A percentile compares a stretch with the other conserved stretches of the same genome.
Evolutionary conservation across 2,888 invertebrate species (phyloP).

Genomic region (Unio delphinus): DNA sequence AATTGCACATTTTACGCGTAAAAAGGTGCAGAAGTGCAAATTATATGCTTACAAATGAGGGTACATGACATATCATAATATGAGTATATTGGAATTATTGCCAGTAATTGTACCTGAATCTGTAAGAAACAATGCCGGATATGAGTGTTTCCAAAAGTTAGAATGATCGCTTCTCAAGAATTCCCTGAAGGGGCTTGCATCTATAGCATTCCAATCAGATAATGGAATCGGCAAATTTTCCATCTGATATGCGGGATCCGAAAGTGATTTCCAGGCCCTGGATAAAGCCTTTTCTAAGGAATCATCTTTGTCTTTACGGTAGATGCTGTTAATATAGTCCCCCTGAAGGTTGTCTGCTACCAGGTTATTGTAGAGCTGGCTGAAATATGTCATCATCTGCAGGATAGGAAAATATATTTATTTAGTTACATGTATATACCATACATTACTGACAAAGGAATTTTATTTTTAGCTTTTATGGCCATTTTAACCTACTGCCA

Average conservation of each 20-base stretch:
- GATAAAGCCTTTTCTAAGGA: neutral
- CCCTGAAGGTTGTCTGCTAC: slow-evolving; percentile 12
- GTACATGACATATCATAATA: too few relatives aligned
- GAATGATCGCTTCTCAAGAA: slow-evolving; percentile 24
- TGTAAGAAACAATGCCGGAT: slow-evolving; percentile 20
- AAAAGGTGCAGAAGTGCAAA: too few relatives aligned
- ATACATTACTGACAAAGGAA: neutral
- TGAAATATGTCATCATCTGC: slow-evolving; percentile 11
- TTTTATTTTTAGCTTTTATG: neutral
- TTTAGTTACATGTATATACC: neutral
- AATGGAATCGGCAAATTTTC: slow-evolving; percentile 2
- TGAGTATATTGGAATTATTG: too few relatives aligned
- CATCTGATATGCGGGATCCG: slow-evolving; percentile 3
- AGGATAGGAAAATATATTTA: neutral
- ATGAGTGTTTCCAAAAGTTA: slow-evolving; percentile 10
- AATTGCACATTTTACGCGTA: too few relatives aligned
- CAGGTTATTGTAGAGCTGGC: slow-evolving; percentile 6
- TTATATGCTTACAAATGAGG: too few relatives aligned
- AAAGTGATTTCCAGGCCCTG: neutral
- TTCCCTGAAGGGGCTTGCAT: neutral
- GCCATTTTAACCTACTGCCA: too few relatives aligned
- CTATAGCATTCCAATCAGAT: too few relatives aligned
- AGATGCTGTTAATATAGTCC: slow-evolving; percentile 19
- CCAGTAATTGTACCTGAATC: slow-evolving; percentile 14
- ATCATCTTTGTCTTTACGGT: slow-evolving; percentile 6